Evolutionary conservation across 2,797 vertebrate species (phyloP).

Genomic region (Spinus pinus): DNA sequence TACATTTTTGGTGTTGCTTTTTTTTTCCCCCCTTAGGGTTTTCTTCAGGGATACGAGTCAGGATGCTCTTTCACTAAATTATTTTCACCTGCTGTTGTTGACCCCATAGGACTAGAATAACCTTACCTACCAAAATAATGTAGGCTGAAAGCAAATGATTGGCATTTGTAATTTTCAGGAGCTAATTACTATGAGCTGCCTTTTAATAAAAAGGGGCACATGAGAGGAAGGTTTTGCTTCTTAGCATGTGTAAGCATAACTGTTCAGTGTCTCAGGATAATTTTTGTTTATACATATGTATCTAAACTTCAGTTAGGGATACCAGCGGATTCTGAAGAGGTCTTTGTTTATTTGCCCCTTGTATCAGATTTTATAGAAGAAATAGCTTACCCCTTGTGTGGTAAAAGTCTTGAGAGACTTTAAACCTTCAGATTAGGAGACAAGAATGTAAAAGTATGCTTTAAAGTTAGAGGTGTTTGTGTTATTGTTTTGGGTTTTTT

Average conservation of each 20-base stretch:
- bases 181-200: neutral
- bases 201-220: neutral
- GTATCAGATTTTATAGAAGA: neutral
- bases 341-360: neutral
- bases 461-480: rapidly evolving
- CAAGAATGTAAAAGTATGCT: neutral
- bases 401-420: neutral
- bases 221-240: neutral
- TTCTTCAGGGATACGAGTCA: neutral
- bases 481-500: neutral
- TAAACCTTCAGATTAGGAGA: neutral
- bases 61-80: neutral
- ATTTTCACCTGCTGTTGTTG: neutral
- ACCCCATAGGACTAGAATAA: neutral
- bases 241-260: neutral
- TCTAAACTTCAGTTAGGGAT: neutral
- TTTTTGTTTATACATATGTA: neutral
- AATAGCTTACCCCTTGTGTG: neutral
- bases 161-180: neutral
- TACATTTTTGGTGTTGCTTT: neutral
- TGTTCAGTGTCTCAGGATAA: neutral
- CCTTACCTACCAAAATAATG: neutral
- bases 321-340: neutral
- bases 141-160: neutral
- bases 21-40: neutral